phyloP scores from a whole-genome alignment of 2,888 invertebrate genomes.

The Anaspis maculata region DNA sequence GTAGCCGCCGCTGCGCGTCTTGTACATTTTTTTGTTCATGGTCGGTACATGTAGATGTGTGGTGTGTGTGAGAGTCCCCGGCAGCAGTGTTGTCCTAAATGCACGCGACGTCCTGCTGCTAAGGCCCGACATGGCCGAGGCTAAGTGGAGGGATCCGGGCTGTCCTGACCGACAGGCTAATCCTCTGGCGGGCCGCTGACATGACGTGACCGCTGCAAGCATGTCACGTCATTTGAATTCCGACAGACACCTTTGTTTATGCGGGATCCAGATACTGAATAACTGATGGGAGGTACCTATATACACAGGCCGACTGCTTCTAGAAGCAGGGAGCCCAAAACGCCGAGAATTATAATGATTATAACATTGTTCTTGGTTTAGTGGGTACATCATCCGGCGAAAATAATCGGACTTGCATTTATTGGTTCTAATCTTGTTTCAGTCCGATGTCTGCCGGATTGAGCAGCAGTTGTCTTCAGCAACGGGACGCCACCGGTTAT shows the following conservation, averaged over 20 bases:
- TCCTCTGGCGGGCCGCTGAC: conserved; percentile 34
- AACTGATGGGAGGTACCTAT: conserved; percentile 18
- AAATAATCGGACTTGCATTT: too few relatives aligned
- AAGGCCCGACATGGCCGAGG: conserved; percentile 8
- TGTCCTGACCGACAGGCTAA: conserved; percentile 32
- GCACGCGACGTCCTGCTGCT: conserved; percentile 13
- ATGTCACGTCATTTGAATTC: conserved; percentile 34
- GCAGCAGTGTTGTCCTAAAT: conserved; percentile 6
- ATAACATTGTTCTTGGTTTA: too few relatives aligned
- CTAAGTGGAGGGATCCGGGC: conserved; percentile 29
- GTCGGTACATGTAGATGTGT: too few relatives aligned
- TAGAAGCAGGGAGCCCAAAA: too few relatives aligned
- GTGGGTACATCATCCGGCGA: too few relatives aligned
- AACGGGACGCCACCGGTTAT: conserved; percentile 64
- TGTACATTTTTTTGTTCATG: conserved; percentile 6
- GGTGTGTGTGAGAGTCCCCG: neutral
- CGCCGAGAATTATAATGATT: too few relatives aligned
- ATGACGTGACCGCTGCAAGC: conserved; percentile 36
- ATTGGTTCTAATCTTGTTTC: conserved; percentile 36
- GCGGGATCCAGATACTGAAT: conserved; percentile 19
- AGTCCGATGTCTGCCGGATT: conserved; percentile 80
- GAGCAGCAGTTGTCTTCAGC: conserved; percentile 78
- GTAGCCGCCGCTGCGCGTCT: conserved; percentile 17
- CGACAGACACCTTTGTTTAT: conserved; percentile 34
- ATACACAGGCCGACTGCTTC: too few relatives aligned